Evolutionary conservation across 2,888 invertebrate genomes (phyloP), one percentile per base, ranked within the genome.

Genomic region (Asteroscopus sphinx): DNA sequence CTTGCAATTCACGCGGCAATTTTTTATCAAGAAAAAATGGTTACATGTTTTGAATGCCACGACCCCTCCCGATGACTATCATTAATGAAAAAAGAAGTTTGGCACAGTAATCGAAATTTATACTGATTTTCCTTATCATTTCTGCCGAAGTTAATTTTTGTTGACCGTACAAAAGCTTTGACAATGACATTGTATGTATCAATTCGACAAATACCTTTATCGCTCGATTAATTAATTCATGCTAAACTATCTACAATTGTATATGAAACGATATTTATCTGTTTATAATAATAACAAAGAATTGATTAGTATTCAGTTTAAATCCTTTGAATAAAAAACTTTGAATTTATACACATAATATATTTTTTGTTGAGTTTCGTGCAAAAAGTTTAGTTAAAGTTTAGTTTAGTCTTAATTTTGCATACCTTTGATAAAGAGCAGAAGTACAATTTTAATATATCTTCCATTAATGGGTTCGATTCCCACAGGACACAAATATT

Each of bases 271-370:
- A 56, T 13, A 58, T 48, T 58, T 48, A 63, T 59, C 13, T 39
- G 9, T 58, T 30, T n/a, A 12, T 47, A 15, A 51, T 36, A 42
- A 46, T 48, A 52, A 54, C 51, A 57, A 41, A 42, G 39, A 55
- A 51, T 42, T 42, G 12, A 71, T 71, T 55, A 59, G 45, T 49
- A 62, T 62, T 25, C 7, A 54, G 16, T 73, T 37, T 53, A 49
- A 72, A 61, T 67, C 47, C 44, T 40, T 30, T 16, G n/a, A 32
- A 49, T 30, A 54, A 73, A 61, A 68, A 57, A 44, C 25, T n/a
- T 12, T 25, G 17, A 39, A 8, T 7, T 42, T 48, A 44, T 55
- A 46, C 36, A 28, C 13, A 15, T 13, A 44, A 6, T 21, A 12
- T 36, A n/a, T 45, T 68, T 64, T 48, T 61, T 68, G 35, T 11